A percentile compares a stretch with the other conserved stretches of the same genome.
Evolutionary conservation across 2,888 invertebrate species (phyloP).

Genomic region (Caradrina clavipalpis): DNA sequence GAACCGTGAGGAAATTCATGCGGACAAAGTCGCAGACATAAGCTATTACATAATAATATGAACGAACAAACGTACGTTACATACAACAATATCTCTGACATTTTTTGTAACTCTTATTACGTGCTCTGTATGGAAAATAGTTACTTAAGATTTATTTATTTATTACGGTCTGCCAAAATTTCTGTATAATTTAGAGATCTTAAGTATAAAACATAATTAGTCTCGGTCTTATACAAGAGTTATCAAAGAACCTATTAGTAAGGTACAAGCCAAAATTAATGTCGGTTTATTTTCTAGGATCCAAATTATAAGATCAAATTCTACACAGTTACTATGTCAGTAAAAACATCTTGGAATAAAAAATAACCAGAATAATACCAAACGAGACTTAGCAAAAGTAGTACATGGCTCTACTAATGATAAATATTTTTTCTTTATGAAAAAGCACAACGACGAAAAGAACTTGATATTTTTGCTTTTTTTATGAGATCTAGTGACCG

Average conservation of each 20-base stretch:
- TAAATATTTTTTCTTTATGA: slow-evolving; percentile 5
- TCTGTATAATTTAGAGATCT: no score
- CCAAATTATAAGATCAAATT: background rate
- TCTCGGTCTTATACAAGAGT: no score
- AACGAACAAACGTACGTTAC: no score
- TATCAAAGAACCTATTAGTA: background rate
- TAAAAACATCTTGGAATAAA: background rate
- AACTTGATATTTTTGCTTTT: no score
- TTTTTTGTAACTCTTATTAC: background rate
- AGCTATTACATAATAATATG: no score
- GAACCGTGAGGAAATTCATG: no score
- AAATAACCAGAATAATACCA: background rate
- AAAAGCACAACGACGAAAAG: no score
- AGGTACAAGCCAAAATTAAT: background rate
- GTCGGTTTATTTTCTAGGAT: background rate
- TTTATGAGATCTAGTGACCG: no score
- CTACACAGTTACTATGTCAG: background rate
- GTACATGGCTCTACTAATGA: background rate
- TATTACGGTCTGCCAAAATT: no score
- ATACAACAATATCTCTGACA: slow-evolving; percentile 1
- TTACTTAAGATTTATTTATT: background rate
- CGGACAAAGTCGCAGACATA: no score
- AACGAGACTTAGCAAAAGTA: background rate
- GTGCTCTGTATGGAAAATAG: background rate
- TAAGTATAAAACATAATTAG: no score